A percentile compares a stretch with the other conserved stretches of the same genome.
These are phyloP conservation scores for Archivesica marissinica DNA, from an alignment of 1,140 invertebrate genomes.

Conservation along the genomic window DNA sequence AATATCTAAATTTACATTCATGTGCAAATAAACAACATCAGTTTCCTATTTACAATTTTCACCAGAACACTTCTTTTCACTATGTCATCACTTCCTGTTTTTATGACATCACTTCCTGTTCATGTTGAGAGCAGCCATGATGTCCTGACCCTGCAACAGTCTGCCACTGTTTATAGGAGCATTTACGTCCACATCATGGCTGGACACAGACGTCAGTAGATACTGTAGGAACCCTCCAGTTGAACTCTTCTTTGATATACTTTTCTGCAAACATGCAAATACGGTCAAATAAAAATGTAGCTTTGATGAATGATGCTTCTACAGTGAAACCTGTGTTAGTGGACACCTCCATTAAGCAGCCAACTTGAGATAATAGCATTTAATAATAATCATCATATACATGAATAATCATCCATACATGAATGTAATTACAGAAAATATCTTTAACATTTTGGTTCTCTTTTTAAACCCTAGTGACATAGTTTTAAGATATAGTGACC, in stretches of 20 bases:
- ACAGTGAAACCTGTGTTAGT: too few relatives aligned
- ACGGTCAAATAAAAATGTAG: background rate
- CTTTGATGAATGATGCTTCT: too few relatives aligned
- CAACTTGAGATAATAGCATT: background rate
- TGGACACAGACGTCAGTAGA: constrained; percentile 20
- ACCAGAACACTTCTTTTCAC: background rate
- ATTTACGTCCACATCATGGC: constrained; percentile 41
- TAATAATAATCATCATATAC: background rate
- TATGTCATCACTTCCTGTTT: constrained; percentile 1
- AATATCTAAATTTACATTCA: background rate
- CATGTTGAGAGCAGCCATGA: constrained; percentile 39
- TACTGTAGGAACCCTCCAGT: background rate
- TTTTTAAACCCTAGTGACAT: too few relatives aligned
- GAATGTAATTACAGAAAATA: too few relatives aligned
- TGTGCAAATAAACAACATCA: background rate
- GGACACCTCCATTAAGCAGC: too few relatives aligned
- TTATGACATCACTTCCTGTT: background rate
- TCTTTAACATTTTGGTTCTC: too few relatives aligned
- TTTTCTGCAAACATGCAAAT: constrained; percentile 15
- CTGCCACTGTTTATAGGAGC: background rate
- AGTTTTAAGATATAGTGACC: too few relatives aligned
- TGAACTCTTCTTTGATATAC: constrained; percentile 36
- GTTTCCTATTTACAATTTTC: background rate
- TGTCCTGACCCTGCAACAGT: constrained; percentile 39
- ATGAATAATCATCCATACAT: too few relatives aligned